Conservation (phyloP, 1,140 invertebrate genomes). For the Hycleus phaleratus region DNA sequence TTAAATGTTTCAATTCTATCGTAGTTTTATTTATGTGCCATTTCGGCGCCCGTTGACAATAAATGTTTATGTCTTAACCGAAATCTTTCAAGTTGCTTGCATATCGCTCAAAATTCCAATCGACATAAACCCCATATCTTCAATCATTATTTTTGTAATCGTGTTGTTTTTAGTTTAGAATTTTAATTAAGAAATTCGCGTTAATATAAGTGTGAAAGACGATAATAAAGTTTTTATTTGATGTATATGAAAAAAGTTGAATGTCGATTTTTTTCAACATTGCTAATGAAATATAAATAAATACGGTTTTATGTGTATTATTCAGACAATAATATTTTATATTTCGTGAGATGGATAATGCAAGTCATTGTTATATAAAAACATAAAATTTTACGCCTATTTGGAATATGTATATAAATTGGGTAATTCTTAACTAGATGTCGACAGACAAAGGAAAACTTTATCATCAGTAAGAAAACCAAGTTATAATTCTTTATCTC, state of each 20-base stretch:
- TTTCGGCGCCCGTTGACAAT: constrained; percentile 18
- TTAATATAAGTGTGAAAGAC: too few relatives aligned
- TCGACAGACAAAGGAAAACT: constrained; percentile 19
- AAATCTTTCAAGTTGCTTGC: constrained; percentile 6
- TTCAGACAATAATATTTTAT: constrained; percentile 27
- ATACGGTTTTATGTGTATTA: constrained; percentile 13
- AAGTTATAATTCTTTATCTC: constrained; percentile 39
- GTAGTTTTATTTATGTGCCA: constrained; percentile 22
- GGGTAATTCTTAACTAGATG: constrained; percentile 14
- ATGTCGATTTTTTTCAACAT: not conserved
- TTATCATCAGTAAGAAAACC: constrained; percentile 25
- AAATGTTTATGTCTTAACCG: constrained; percentile 20
- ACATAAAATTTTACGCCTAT: constrained; percentile 27
- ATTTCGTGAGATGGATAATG: constrained; percentile 19
- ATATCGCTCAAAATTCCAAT: not conserved
- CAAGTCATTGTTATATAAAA: constrained; percentile 22
- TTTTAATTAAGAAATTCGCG: too few relatives aligned
- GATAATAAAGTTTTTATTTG: not conserved
- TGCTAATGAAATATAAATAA: constrained; percentile 20
- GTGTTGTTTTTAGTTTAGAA: too few relatives aligned
- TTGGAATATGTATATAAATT: constrained; percentile 26
- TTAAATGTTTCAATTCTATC: constrained; percentile 24
- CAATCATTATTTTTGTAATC: too few relatives aligned
- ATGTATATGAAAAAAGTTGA: not conserved
- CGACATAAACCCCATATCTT: too few relatives aligned